Base-by-base conservation (phyloP, 2,797 vertebrate species). In the Moxostoma hubbsi region DNA sequence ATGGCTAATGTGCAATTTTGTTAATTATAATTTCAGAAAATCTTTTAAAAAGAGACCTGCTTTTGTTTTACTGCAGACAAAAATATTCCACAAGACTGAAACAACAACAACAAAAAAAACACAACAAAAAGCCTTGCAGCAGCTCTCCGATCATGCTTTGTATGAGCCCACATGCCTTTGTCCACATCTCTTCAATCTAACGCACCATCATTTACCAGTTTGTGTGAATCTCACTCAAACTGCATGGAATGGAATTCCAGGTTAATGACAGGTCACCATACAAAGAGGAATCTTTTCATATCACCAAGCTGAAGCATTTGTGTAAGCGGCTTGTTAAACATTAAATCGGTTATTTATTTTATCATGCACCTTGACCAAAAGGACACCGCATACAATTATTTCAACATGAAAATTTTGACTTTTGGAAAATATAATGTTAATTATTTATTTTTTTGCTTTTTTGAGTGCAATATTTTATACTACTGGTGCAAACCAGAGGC, bases 151-250 rank as follows among this genome's bases (percentile, higher is more conserved):
- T 86, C 87, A 89, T 89, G 89, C 86, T 80, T 81, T 80, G 82
- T 80, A 82, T 57, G 82, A 86, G 72, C 85, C 81, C 88, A 89
- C 91, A 91, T 92, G 91, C 90, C 85, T 64, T 64, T 4, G 45
- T 64, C 43, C 18, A 62, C n/a, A 81, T 82, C 84, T 82, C 88
- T 89, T 86, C 87, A 79, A 72, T 86, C 82, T 24, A 24, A 2
- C 24, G 24, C 85, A 83, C 85, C 77, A 80, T 88, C 86, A 89
- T 87, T 88, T 85, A 85, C 85, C 82, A 84, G 87, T 90, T 89
- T 87, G 83, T 78, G 85, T 87, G 88, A 90, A 43, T 79, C 81
- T 87, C 86, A 92, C 90, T 85, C 87, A 87, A 85, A 90, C 86
- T 86, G 83, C 74, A 80, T 57, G 81, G 84, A 87, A 87, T 81